phyloP scores from a whole-genome alignment of 2,113 vertebrate species.

The Ophiodon elongatus region DNA sequence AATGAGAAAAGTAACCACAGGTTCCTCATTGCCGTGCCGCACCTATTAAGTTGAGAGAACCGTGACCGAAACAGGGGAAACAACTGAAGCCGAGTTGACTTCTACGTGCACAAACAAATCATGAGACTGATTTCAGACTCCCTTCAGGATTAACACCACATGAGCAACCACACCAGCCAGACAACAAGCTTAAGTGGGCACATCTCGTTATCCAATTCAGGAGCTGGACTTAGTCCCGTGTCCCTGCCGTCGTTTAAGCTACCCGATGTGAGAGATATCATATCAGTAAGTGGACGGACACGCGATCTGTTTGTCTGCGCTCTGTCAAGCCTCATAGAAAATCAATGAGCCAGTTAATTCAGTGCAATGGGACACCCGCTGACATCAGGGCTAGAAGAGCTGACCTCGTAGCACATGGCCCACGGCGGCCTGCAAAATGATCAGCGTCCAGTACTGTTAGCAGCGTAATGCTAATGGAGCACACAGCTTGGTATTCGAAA shows the following conservation, averaged over 20 bases:
- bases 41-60: constrained; percentile 23
- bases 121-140: constrained; percentile 25
- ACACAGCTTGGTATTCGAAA: constrained; percentile 16
- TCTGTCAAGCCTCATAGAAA: constrained; percentile 66
- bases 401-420: constrained; percentile 62
- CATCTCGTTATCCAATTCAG: constrained; percentile 34
- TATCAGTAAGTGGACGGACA: constrained; percentile 33
- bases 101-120: background rate
- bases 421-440: constrained; percentile 31
- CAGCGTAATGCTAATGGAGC: background rate
- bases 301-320: constrained; percentile 50
- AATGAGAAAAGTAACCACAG: constrained; percentile 29
- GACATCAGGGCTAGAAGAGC: constrained; percentile 42
- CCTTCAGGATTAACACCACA: constrained; percentile 11
- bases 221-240: background rate
- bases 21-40: constrained; percentile 31
- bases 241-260: background rate
- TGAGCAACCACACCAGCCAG: background rate
- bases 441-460: constrained; percentile 14
- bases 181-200: constrained; percentile 29
- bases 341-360: constrained; percentile 77
- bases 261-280: constrained; percentile 37
- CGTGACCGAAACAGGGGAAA: constrained; percentile 19
- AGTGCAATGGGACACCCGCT: constrained; percentile 61
- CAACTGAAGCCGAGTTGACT: constrained; percentile 7